Evolutionary conservation across 2,888 invertebrate genomes (phyloP).

Genomic region (Mesorhabditis sp.): DNA sequence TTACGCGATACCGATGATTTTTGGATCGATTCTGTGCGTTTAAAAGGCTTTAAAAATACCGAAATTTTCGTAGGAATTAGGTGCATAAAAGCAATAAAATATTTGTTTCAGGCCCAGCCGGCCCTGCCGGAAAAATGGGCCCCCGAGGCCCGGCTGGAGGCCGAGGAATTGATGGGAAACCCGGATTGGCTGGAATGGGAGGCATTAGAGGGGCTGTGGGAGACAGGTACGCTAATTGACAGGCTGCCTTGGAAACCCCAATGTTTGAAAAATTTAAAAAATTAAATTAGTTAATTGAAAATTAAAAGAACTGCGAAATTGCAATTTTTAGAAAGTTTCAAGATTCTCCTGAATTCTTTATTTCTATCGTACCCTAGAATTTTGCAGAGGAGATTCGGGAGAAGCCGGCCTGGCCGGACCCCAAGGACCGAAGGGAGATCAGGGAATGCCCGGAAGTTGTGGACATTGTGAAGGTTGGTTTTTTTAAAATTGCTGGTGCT

Average conservation of each 20-base stretch:
- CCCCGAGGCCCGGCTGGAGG: slow-evolving; percentile 43
- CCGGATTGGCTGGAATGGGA: slow-evolving; percentile 34
- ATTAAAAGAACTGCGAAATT: too few relatives aligned
- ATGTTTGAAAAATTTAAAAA: too few relatives aligned
- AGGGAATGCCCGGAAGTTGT: neutral
- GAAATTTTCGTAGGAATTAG: too few relatives aligned
- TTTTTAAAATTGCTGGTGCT: too few relatives aligned
- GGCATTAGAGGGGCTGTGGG: slow-evolving; percentile 44
- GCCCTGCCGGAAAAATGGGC: slow-evolving; percentile 21
- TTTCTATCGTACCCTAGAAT: neutral
- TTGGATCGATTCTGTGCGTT: too few relatives aligned
- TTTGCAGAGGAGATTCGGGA: slow-evolving; percentile 39
- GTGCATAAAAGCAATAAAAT: too few relatives aligned
- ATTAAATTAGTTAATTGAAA: too few relatives aligned
- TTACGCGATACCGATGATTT: too few relatives aligned
- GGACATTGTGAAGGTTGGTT: neutral
- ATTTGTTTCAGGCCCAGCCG: neutral
- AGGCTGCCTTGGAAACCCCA: too few relatives aligned
- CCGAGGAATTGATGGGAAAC: slow-evolving; percentile 43
- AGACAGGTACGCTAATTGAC: slow-evolving; percentile 13
- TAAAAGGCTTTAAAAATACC: too few relatives aligned
- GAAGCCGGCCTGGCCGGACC: slow-evolving; percentile 49
- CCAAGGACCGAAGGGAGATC: slow-evolving; percentile 36
- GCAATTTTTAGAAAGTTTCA: too few relatives aligned
- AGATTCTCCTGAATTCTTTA: too few relatives aligned